These are phyloP conservation scores for Thymelicus sylvestris DNA, from an alignment of 2,888 invertebrate species.

Conservation along the genomic window DNA sequence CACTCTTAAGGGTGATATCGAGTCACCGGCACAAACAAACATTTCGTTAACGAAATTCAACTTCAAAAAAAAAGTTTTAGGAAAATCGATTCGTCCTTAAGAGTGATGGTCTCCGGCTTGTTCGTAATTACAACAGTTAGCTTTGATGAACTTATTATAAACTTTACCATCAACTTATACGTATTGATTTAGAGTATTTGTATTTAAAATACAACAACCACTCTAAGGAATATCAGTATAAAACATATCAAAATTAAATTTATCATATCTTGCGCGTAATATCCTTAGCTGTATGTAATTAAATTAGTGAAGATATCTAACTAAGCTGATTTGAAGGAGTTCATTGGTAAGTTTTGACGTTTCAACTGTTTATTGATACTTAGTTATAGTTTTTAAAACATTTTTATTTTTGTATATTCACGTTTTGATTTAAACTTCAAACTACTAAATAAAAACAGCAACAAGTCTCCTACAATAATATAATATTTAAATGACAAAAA, in stretches of 20 bases:
- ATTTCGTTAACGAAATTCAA: constrained; percentile 26
- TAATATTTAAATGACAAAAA: no score
- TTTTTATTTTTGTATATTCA: no score
- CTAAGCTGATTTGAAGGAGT: constrained; percentile 1
- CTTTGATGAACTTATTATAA: constrained; percentile 51
- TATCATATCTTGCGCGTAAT: constrained; percentile 61
- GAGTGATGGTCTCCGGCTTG: constrained; percentile 75
- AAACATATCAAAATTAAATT: constrained; percentile 76
- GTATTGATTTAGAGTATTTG: constrained; percentile 77
- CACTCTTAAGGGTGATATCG: constrained; percentile 75
- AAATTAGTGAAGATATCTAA: constrained; percentile 9
- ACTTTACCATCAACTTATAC: constrained; percentile 49
- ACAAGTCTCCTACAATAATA: no score
- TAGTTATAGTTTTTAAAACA: no score
- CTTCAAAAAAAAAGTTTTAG: not conserved
- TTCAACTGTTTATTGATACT: no score
- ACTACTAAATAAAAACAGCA: no score
- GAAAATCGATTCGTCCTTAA: constrained; percentile 53
- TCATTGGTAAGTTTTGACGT: constrained; percentile 22
- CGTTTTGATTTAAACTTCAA: no score
- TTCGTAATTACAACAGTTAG: constrained; percentile 34
- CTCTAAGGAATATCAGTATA: constrained; percentile 83
- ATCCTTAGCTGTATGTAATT: constrained; percentile 16
- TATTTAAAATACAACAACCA: constrained; percentile 74
- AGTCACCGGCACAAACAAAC: constrained; percentile 45